phyloP scores from a whole-genome alignment of 2,113 vertebrate genomes.

The rabbit (Oryctolagus cuniculus) region DNA sequence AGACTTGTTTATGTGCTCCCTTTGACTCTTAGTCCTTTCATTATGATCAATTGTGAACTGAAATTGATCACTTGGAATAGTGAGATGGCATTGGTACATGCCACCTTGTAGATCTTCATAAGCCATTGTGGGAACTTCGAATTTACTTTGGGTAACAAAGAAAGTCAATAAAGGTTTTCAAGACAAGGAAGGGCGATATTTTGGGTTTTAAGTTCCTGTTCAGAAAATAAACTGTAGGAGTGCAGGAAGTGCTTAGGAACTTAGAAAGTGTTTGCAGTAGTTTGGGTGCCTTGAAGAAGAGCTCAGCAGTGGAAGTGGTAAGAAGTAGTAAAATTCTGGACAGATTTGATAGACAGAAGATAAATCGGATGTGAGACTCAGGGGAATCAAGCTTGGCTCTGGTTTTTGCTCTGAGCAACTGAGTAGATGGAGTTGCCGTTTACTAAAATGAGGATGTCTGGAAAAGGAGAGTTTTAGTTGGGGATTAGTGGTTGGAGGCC shows the following conservation, averaged over 20 bases:
- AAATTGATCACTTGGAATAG: too few relatives aligned
- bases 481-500: neutral
- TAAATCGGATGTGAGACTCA: neutral
- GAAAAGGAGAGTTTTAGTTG: neutral
- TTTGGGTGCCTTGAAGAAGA: neutral
- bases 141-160: neutral
- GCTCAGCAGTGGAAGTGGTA: neutral
- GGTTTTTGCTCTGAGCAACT: constrained; percentile 6
- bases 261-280: neutral
- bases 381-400: neutral
- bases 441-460: neutral
- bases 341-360: neutral
- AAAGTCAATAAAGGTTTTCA: neutral
- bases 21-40: too few relatives aligned
- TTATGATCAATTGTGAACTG: too few relatives aligned
- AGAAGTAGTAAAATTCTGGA: neutral
- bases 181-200: neutral
- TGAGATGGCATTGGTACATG: too few relatives aligned
- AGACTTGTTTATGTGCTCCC: too few relatives aligned
- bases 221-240: neutral
- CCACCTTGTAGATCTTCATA: neutral
- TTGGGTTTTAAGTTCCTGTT: neutral
- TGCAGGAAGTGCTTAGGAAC: neutral
- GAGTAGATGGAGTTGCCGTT: neutral
- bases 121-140: neutral